phyloP scores from a whole-genome alignment of 2,888 invertebrate species.

The Boloria selene region DNA sequence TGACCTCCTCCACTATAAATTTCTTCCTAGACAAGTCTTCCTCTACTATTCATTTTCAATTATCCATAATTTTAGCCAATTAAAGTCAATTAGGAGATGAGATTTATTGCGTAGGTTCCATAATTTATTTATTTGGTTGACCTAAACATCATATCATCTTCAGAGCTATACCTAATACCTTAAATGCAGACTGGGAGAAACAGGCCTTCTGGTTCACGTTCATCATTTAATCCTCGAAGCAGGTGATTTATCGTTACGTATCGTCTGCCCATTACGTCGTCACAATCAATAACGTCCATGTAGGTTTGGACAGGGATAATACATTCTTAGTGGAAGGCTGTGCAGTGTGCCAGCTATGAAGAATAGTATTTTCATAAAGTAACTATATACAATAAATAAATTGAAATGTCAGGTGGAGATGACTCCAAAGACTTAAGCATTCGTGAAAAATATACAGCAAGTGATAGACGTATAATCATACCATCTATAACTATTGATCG shows the following conservation, averaged over 20 bases:
- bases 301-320: slow-evolving; percentile 53
- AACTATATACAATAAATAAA: neutral
- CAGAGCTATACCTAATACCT: neutral
- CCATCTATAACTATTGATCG: slow-evolving; percentile 18
- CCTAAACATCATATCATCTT: neutral
- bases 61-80: slow-evolving; percentile 22
- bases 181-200: slow-evolving; percentile 18
- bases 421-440: no score
- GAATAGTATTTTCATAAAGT: no score
- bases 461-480: slow-evolving; percentile 10
- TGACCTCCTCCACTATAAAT: slow-evolving; percentile 43
- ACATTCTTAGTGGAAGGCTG: neutral
- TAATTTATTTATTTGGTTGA: slow-evolving; percentile 14
- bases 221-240: slow-evolving; percentile 44
- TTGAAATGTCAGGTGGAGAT: neutral
- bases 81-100: slow-evolving; percentile 14
- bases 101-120: neutral
- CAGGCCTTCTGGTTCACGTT: slow-evolving; percentile 40
- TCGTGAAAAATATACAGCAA: neutral
- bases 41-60: slow-evolving; percentile 25
- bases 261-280: slow-evolving; percentile 64
- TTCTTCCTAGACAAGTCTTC: slow-evolving; percentile 31
- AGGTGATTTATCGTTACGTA: slow-evolving; percentile 66
- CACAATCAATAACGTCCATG: slow-evolving; percentile 70
- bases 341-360: no score